Percentiles rank a stretch among this genome's conserved stretches.
phyloP scores from a whole-genome alignment of 1,140 invertebrate genomes.

The Panulirus ornatus region DNA sequence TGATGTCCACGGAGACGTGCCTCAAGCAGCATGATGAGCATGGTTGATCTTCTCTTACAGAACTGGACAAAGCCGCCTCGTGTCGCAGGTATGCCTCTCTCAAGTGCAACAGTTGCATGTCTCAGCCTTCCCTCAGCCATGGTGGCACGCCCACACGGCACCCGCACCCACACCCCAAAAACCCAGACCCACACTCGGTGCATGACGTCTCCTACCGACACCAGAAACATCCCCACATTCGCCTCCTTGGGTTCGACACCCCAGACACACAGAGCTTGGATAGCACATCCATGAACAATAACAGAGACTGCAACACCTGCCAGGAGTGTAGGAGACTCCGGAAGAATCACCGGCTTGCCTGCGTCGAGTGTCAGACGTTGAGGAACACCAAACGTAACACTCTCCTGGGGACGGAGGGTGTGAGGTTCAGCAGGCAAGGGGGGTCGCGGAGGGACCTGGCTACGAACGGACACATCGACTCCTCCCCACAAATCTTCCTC shows the following conservation, averaged over 20 bases:
- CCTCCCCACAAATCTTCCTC: conserved; percentile 17
- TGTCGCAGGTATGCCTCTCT: conserved; percentile 44
- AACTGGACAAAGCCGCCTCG: conserved; percentile 35
- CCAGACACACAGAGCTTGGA: conserved; percentile 32
- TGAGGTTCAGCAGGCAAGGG: background rate
- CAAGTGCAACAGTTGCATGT: conserved; percentile 61
- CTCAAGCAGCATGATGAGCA: conserved; percentile 48
- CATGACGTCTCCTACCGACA: conserved; percentile 27
- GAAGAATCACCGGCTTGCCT: background rate
- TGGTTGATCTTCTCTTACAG: conserved; percentile 35
- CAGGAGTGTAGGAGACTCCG: background rate
- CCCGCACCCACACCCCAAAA: conserved; percentile 1
- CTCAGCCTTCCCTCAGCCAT: background rate
- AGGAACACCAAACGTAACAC: conserved; percentile 51
- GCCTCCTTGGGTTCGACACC: background rate
- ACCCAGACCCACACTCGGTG: conserved; percentile 17
- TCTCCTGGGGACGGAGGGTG: background rate
- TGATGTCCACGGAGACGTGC: too few relatives aligned
- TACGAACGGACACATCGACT: background rate
- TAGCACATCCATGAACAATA: background rate
- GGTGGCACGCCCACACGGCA: background rate
- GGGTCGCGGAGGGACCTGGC: background rate
- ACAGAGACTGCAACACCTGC: background rate
- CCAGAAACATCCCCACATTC: background rate
- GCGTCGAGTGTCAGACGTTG: conserved; percentile 21